phyloP scores from a whole-genome alignment of 2,113 vertebrate genomes.

The Mohoua ochrocephala region DNA sequence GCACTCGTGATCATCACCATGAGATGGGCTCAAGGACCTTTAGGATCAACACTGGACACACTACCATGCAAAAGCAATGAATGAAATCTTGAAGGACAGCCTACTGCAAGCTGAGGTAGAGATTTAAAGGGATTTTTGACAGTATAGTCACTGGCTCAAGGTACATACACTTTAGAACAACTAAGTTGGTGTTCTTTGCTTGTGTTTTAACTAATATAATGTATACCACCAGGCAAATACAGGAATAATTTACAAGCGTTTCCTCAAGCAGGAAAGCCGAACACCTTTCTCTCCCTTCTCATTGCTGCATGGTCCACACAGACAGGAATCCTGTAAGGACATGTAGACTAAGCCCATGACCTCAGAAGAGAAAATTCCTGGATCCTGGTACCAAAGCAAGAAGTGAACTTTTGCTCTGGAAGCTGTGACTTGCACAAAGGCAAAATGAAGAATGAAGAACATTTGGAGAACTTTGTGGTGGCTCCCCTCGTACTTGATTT shows the following conservation, averaged over 20 bases:
- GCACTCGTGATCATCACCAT: background rate
- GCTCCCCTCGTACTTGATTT: background rate
- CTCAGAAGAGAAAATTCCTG: background rate
- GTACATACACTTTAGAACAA: background rate
- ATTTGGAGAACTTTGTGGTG: background rate
- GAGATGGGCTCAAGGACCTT: background rate
- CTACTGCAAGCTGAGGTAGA: background rate
- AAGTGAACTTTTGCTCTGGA: background rate
- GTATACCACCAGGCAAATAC: background rate
- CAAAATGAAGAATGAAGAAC: background rate
- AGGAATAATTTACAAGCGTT: background rate
- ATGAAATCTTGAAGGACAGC: background rate
- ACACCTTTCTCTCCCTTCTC: background rate
- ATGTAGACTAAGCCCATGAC: background rate
- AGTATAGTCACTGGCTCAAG: background rate
- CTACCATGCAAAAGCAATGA: background rate
- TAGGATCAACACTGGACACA: fast-evolving
- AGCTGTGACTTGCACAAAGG: background rate
- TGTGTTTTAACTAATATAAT: background rate
- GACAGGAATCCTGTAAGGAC: background rate
- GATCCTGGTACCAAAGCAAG: background rate
- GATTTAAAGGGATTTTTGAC: background rate
- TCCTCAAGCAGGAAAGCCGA: background rate
- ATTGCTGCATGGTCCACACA: background rate
- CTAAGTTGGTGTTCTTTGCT: background rate